A percentile compares a stretch with the other conserved stretches of the same genome.
Conservation (phyloP, 2,888 invertebrate species). For the Pachydiplax longipennis region DNA sequence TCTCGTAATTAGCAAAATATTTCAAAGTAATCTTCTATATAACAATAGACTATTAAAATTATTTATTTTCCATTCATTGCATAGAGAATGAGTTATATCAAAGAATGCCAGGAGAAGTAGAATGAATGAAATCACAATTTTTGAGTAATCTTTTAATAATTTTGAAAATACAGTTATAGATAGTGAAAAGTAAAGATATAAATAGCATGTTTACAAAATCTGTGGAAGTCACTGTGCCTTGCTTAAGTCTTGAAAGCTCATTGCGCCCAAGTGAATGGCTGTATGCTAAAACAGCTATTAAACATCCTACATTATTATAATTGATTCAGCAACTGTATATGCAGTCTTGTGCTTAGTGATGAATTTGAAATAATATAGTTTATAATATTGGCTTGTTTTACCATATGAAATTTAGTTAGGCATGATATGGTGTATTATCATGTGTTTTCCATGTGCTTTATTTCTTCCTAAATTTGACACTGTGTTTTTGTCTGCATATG, state of each 20-base stretch:
- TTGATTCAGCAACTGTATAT: constrained; percentile 15
- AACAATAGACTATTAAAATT: neutral
- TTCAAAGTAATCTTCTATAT: neutral
- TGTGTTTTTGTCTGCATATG: constrained; percentile 46
- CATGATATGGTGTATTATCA: constrained; percentile 27
- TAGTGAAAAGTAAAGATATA: neutral
- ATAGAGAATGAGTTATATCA: neutral
- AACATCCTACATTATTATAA: neutral
- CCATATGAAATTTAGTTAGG: constrained; percentile 7
- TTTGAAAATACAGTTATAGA: neutral
- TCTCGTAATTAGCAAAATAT: neutral
- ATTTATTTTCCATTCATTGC: neutral
- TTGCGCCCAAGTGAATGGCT: constrained; percentile 25
- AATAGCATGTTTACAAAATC: constrained; percentile 27
- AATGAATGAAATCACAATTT: neutral
- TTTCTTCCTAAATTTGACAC: constrained; percentile 42
- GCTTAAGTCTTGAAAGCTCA: constrained; percentile 37
- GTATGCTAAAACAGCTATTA: constrained; percentile 25
- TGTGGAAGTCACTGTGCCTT: constrained; percentile 37
- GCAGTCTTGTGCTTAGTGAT: constrained; percentile 6
- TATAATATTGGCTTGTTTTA: constrained; percentile 23
- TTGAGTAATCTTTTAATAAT: neutral
- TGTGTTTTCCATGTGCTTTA: constrained; percentile 43
- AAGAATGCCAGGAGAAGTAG: constrained; percentile 28
- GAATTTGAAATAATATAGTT: neutral